phyloP scores from a whole-genome alignment of 2,888 invertebrate species.

The Lucinisca nassula region DNA sequence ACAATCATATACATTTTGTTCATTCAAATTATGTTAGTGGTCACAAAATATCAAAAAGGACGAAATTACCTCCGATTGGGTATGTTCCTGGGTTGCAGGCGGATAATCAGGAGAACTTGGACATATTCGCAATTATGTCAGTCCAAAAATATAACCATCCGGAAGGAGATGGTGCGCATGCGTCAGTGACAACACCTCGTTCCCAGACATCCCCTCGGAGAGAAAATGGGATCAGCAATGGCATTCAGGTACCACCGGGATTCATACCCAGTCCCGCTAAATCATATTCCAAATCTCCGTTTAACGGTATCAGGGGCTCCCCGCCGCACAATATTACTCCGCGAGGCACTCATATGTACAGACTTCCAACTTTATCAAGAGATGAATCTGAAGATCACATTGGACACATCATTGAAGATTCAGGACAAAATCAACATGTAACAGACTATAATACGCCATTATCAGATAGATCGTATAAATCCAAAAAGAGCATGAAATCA shows the following conservation, averaged over 20 bases:
- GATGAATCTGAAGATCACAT: background rate
- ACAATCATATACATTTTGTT: slow-evolving; percentile 77
- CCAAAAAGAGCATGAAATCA: background rate
- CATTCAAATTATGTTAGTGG: slow-evolving; percentile 73
- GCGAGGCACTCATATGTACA: background rate
- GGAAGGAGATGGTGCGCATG: background rate
- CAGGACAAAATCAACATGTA: background rate
- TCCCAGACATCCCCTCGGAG: background rate
- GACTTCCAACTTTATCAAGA: background rate
- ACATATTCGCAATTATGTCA: slow-evolving; percentile 71
- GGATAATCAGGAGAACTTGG: slow-evolving; percentile 54
- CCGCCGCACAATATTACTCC: background rate
- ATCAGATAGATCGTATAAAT: background rate
- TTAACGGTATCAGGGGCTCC: background rate
- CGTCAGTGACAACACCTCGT: slow-evolving; percentile 8
- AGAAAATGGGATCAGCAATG: background rate
- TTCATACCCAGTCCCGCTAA: background rate
- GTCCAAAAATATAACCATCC: slow-evolving; percentile 68
- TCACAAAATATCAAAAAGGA: slow-evolving; percentile 67
- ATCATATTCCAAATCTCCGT: background rate
- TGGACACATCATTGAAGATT: background rate
- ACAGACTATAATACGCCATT: background rate
- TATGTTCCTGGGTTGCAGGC: slow-evolving; percentile 49
- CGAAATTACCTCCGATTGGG: slow-evolving; percentile 70
- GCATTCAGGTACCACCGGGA: slow-evolving; percentile 1